Percentiles rank a stretch among this genome's conserved stretches.
Evolutionary conservation across 2,113 vertebrate genomes (phyloP).

Genomic region (Gavia stellata): DNA sequence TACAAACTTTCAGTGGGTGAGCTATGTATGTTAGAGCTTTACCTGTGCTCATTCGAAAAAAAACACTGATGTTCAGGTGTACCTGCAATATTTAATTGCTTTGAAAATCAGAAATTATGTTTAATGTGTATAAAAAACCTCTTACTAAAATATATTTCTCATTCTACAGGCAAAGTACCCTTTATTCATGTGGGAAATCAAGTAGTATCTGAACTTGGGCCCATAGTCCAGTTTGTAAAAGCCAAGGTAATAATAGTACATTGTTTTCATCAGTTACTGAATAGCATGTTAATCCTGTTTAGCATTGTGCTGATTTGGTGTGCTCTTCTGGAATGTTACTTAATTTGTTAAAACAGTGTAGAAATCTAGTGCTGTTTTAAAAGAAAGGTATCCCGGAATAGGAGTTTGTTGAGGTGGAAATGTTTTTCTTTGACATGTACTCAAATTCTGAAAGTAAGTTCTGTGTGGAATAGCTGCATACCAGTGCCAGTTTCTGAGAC

Average conservation of each 20-base stretch:
- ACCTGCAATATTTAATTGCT: neutral
- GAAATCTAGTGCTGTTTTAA: neutral
- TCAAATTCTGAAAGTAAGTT: neutral
- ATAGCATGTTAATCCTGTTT: constrained; percentile 63
- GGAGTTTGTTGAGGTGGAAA: neutral
- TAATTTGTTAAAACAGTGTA: neutral
- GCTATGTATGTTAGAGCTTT: neutral
- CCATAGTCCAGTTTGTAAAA: constrained; percentile 97
- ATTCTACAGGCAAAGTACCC: constrained; percentile 86
- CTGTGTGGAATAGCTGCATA: neutral
- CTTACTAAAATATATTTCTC: constrained; percentile 22
- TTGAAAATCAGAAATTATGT: neutral
- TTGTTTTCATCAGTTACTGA: constrained; percentile 47
- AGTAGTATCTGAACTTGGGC: constrained; percentile 94
- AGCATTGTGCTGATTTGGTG: constrained; percentile 17
- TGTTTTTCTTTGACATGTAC: neutral
- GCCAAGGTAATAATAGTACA: constrained; percentile 82
- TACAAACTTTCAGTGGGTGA: neutral
- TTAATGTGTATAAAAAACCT: neutral
- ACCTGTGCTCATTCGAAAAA: neutral
- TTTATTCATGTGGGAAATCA: constrained; percentile 97
- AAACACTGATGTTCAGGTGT: neutral
- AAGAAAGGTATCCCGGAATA: neutral
- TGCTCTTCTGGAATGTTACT: constrained; percentile 26
- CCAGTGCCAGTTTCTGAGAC: neutral